phyloP scores from a whole-genome alignment of 23 tunicate genomes.

The Trididemnum clinides region DNA sequence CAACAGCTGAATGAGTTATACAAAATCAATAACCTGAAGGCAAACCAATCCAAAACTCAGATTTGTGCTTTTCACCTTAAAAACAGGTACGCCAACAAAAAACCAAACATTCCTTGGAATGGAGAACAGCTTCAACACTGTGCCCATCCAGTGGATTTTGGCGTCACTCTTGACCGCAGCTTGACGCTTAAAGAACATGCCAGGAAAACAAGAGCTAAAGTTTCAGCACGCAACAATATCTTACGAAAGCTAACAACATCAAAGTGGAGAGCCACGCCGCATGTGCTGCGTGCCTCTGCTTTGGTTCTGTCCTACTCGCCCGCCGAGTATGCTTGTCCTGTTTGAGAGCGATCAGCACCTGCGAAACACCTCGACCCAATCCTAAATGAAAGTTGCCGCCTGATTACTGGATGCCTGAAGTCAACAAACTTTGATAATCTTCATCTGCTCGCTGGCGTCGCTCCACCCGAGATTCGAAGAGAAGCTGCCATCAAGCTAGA shows the following conservation, averaged over 20 bases:
- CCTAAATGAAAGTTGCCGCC: not conserved
- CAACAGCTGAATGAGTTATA: too few species aligned
- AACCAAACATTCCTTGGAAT: too few species aligned
- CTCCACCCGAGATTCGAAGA: not conserved
- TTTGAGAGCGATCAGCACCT: not conserved
- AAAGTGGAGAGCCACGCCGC: slow-evolving; percentile 1
- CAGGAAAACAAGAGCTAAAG: slow-evolving; percentile 4
- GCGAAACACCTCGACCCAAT: not conserved
- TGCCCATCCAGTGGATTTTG: not conserved
- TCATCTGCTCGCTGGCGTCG: not conserved
- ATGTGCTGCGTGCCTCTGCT: not conserved
- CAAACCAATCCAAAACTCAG: too few species aligned
- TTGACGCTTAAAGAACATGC: not conserved
- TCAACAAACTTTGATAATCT: not conserved
- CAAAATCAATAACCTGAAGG: too few species aligned
- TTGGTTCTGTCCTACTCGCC: not conserved
- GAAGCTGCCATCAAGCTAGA: not conserved
- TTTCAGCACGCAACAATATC: not conserved
- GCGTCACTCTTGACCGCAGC: not conserved
- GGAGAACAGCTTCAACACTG: too few species aligned
- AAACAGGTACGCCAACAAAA: too few species aligned
- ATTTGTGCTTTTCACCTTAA: too few species aligned
- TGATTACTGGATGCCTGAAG: slow-evolving; percentile 10
- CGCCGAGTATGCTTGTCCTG: slow-evolving; percentile 8
- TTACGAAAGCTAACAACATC: not conserved